These are phyloP conservation scores for Gallinago media DNA, from an alignment of 2,113 vertebrate genomes.

Conservation along the genomic window DNA sequence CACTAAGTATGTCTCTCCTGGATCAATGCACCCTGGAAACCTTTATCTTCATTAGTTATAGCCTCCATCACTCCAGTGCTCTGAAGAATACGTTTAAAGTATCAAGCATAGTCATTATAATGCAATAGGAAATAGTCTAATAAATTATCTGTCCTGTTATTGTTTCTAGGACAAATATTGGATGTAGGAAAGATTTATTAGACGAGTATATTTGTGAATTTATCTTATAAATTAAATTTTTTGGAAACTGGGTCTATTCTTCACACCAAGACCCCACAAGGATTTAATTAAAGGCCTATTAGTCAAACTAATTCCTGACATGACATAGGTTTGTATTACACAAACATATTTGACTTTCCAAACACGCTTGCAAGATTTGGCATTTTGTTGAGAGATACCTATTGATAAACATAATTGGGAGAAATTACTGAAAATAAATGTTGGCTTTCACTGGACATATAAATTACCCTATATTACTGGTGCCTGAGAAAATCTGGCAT, in stretches of 20 bases:
- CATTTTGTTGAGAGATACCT: slow-evolving; percentile 76
- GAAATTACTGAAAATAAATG: slow-evolving; percentile 71
- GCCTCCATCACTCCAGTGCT: background rate
- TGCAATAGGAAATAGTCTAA: slow-evolving; percentile 55
- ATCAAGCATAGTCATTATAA: slow-evolving; percentile 14
- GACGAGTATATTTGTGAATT: slow-evolving; percentile 68
- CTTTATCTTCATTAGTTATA: slow-evolving; percentile 59
- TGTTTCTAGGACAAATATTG: slow-evolving; percentile 52
- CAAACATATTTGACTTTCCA: slow-evolving; percentile 81
- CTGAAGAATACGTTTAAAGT: slow-evolving; percentile 1
- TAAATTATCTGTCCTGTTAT: slow-evolving; percentile 66
- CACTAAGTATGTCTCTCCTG: slow-evolving; percentile 1
- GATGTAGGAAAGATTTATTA: slow-evolving; percentile 71
- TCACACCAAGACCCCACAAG: slow-evolving; percentile 80
- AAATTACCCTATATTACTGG: background rate
- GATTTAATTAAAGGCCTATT: slow-evolving; percentile 83
- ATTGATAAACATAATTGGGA: slow-evolving; percentile 76
- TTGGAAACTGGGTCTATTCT: slow-evolving; percentile 65
- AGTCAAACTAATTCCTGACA: slow-evolving; percentile 83
- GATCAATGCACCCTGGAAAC: slow-evolving; percentile 30
- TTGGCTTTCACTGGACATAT: background rate
- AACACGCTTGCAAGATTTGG: slow-evolving; percentile 70
- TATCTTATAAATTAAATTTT: slow-evolving; percentile 79
- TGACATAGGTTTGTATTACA: slow-evolving; percentile 81
- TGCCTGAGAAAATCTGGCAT: background rate